Evolutionary conservation across 2,113 vertebrate species (phyloP), one percentile per base, ranked within the genome.

Genomic region (Sprattus sprattus): DNA sequence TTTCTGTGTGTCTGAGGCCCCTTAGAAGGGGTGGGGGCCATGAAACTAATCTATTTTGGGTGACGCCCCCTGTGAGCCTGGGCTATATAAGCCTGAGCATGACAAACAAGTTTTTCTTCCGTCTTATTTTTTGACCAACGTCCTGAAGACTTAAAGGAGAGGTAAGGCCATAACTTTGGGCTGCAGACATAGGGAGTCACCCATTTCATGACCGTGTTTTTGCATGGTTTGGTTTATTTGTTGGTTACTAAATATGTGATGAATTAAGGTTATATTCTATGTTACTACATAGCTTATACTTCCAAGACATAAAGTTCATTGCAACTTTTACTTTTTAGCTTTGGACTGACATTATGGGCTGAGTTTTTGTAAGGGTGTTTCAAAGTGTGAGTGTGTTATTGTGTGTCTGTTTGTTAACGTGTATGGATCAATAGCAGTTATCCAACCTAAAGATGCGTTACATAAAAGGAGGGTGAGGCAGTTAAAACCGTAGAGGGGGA

Each of bases 101-200:
- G 90, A 92, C 94, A 91, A 89, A 93, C 92, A 95, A 93, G 94
- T 95, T 95, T 97, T 98, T 98, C 96, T 95, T 96, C 94, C 86
- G 84, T 94, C 85, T 87, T 88, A 89, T 91, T 81, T 91, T 91
- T 81, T 87, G 52, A 80, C n/a, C 84, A 45, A 89, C 85, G 89
- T 91, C 81, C 71, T 81, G 32, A 84, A 39, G 71, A 83, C 80
- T 39, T 39, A 86, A 91, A 91, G 45, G 20, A 91, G 25, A 89
- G 93, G 95, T 95, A 91, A 92, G 93, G 50, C 47, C 3, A 57
- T 32, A 15, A 81, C 47, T 57, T 84, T 46, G 50, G 44, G 13
- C 71, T 80, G 22, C 15, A 39, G 81, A 52, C 15, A 52, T 47
- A 44, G 84, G 46, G 44, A 60, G 39, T 28, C 9, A 32, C 7